Evolutionary conservation across 2,113 vertebrate species (phyloP), one percentile per base, ranked within the genome.

Genomic region (Aythya baeri): DNA sequence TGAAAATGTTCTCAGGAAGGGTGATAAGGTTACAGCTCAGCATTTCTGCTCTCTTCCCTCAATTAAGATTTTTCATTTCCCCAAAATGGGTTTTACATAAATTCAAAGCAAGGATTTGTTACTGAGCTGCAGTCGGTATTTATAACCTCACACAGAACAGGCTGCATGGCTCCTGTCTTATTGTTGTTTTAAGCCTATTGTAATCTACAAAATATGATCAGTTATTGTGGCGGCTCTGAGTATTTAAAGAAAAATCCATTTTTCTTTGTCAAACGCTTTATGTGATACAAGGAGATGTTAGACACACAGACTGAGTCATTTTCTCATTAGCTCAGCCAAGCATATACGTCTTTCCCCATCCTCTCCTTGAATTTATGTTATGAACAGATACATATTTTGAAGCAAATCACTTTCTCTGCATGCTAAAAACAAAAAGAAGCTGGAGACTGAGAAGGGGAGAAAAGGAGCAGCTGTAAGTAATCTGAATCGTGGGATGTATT

Each of bases 231-330:
- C 0, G 1, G 83, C 82, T 83, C 59, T 9, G 38, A 88, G 63
- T 38, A 65, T 91, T 96, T 94, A 95, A 97, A 34, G 38, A 66
- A 96, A 97, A 95, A 88, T 86, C 91, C 86, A 90, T 97, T 97
- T 96, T 97, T 97, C 97, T 97, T 94, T 97, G 97, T 98, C 97
- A 97, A 82, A 71, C n/a, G 41, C 90, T 96, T 91, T 27, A 27
- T 26, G 43, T 57, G 93, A 92, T 83, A 67, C 1, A 25, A 96
- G 58, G 77, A 86, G 86, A 95, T 78, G 84, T 75, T 32, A 86
- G 72, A 92, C 89, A 93, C 34, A 43, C 63, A 77, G 78, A 41
- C 52, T 9, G 17, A 94, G 78, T 81, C 46, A 88, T 95, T 95
- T 96, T 81, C 94, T 97, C 88, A 92, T 95, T 91, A 91, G 96